These are phyloP conservation scores for Danio kyathit DNA, from an alignment of 2,797 vertebrate species.

Conservation along the genomic window DNA sequence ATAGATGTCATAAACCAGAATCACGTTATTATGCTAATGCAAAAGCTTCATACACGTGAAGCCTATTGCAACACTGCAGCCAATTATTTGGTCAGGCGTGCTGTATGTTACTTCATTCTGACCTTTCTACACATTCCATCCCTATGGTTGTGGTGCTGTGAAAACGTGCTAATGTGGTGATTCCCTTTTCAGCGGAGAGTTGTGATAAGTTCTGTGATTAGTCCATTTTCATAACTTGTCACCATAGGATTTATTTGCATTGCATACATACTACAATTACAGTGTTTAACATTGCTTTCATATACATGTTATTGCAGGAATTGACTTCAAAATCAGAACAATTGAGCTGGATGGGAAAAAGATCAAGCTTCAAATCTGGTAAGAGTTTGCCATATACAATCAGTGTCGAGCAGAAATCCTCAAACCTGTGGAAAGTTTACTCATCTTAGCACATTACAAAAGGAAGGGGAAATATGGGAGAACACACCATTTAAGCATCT, in stretches of 20 bases:
- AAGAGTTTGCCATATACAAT: slow-evolving; percentile 62
- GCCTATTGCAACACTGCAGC: not conserved
- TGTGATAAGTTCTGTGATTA: slow-evolving; percentile 12
- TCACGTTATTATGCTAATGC: not conserved
- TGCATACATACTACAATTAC: not conserved
- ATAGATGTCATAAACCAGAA: slow-evolving; percentile 20
- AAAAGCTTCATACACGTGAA: slow-evolving; percentile 15
- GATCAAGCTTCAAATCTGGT: slow-evolving; percentile 99
- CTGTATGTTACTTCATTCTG: slow-evolving; percentile 14
- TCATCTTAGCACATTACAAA: not conserved
- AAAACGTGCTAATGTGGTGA: not conserved
- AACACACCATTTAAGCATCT: not conserved
- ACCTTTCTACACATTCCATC: slow-evolving; percentile 39
- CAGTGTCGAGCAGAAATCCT: not conserved
- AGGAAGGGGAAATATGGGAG: not conserved
- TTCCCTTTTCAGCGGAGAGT: slow-evolving; percentile 12
- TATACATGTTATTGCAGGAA: slow-evolving; percentile 81
- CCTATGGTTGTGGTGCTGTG: not conserved
- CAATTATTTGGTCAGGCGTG: not conserved
- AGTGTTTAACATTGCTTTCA: not conserved
- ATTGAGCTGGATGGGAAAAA: slow-evolving; percentile 97
- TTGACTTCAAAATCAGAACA: slow-evolving; percentile 98
- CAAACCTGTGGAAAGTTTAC: not conserved
- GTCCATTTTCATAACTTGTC: slow-evolving; percentile 5
- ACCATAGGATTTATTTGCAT: not conserved